Evolutionary conservation across 1,140 invertebrate species (phyloP).

Genomic region (Limonius californicus): DNA sequence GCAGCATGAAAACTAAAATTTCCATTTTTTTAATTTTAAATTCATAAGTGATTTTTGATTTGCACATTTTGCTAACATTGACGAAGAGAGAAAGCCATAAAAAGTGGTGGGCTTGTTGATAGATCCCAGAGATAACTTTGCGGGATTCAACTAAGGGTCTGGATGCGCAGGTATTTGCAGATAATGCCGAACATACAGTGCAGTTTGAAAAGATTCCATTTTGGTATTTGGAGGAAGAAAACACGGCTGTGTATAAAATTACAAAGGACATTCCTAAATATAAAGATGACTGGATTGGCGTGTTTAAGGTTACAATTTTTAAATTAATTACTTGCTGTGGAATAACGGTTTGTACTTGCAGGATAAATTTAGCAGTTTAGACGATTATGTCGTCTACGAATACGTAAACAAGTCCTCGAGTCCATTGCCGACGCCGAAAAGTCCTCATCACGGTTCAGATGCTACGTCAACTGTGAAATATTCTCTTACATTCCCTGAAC

Average conservation of each 20-base stretch:
- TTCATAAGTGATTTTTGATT: too few relatives aligned
- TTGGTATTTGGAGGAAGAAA: conserved; percentile 67
- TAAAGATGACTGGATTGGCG: conserved; percentile 76
- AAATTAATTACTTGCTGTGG: conserved; percentile 41
- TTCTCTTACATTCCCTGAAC: conserved; percentile 54
- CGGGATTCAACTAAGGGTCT: neutral
- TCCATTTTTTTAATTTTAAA: too few relatives aligned
- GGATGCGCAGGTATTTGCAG: conserved; percentile 60
- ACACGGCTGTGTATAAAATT: conserved; percentile 62
- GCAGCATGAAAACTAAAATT: too few relatives aligned
- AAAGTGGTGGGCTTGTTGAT: conserved; percentile 25
- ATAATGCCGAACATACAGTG: conserved; percentile 63
- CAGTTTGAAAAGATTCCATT: conserved; percentile 61
- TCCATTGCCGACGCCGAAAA: conserved; percentile 26
- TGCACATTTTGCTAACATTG: too few relatives aligned
- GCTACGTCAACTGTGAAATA: conserved; percentile 40
- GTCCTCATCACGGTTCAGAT: conserved; percentile 23
- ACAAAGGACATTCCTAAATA: conserved; percentile 59
- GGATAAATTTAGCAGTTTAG: conserved; percentile 72
- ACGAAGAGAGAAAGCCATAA: neutral
- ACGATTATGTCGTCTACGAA: conserved; percentile 80
- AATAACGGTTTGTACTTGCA: conserved; percentile 39
- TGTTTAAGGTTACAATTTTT: conserved; percentile 59
- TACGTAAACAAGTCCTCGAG: conserved; percentile 57
- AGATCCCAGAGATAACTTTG: conserved; percentile 31